Conservation (phyloP, 2,888 invertebrate genomes). For the Acanthopleura granulata region DNA sequence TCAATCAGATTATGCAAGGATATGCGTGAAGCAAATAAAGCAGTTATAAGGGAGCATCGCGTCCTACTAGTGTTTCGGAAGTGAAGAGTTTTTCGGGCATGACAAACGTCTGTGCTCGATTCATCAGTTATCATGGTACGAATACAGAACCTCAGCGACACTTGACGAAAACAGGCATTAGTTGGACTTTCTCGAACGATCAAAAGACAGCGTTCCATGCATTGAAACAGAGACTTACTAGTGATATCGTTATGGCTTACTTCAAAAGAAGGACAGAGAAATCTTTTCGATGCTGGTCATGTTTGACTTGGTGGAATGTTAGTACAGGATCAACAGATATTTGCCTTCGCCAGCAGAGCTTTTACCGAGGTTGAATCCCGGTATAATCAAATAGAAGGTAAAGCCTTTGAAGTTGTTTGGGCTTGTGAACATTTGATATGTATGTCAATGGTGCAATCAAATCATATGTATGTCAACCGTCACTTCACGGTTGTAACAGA, state of each 20-base stretch:
- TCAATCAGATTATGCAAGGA: constrained; percentile 27
- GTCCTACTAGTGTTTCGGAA: constrained; percentile 38
- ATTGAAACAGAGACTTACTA: constrained; percentile 29
- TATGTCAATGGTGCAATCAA: constrained; percentile 40
- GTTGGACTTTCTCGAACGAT: constrained; percentile 34
- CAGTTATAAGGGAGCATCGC: constrained; percentile 34
- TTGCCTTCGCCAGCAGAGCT: no score
- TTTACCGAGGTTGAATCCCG: constrained; percentile 31
- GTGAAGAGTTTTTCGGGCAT: constrained; percentile 40
- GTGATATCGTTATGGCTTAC: constrained; percentile 36
- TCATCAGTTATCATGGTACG: constrained; percentile 39
- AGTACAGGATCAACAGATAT: no score
- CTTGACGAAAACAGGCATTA: constrained; percentile 33
- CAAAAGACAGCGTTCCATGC: constrained; percentile 34
- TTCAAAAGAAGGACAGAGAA: constrained; percentile 29
- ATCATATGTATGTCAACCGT: no score
- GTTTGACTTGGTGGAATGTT: constrained; percentile 39
- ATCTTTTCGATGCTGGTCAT: constrained; percentile 39
- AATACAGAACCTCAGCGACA: constrained; percentile 37
- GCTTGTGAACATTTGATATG: constrained; percentile 39
- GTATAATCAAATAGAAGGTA: constrained; percentile 41
- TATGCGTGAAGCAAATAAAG: constrained; percentile 40
- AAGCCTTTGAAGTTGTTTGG: constrained; percentile 42
- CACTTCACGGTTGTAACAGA: constrained; percentile 43
- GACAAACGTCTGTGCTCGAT: constrained; percentile 38